A percentile compares a stretch with the other conserved stretches of the same genome.
Conservation (phyloP, 2,113 vertebrate genomes). For the Chaetodon auriga region DNA sequence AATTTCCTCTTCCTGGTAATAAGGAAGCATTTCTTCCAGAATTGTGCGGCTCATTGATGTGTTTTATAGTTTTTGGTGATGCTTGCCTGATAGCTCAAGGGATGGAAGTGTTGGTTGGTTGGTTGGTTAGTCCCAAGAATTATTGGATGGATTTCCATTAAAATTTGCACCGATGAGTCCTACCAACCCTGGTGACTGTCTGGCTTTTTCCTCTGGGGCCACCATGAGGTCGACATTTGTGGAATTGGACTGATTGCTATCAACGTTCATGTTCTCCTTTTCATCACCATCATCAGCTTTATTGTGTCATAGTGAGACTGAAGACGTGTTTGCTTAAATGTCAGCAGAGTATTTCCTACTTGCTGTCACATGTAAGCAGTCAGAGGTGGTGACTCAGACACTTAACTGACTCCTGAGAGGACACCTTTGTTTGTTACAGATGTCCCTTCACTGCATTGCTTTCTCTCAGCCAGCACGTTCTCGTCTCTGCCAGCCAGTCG, state of each 20-base stretch:
- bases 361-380: neutral
- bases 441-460: slow-evolving; percentile 34
- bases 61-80: neutral
- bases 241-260: neutral
- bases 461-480: neutral
- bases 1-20: too few species aligned
- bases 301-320: neutral
- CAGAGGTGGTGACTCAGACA: neutral
- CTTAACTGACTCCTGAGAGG: neutral
- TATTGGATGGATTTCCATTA: too few species aligned
- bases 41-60: too few species aligned
- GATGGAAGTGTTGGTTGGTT: neutral
- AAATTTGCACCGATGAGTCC: neutral
- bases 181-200: neutral
- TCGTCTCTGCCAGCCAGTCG: slow-evolving; percentile 13
- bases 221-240: neutral
- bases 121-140: too few species aligned
- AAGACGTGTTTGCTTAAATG: neutral
- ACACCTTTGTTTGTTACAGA: slow-evolving; percentile 13
- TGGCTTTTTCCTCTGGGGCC: neutral
- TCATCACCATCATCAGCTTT: neutral
- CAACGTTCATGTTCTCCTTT: neutral
- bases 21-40: too few species aligned
- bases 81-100: neutral
- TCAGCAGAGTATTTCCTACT: neutral